phyloP scores from a whole-genome alignment of 2,888 invertebrate genomes.

The Drosophila hawaiiensis region DNA sequence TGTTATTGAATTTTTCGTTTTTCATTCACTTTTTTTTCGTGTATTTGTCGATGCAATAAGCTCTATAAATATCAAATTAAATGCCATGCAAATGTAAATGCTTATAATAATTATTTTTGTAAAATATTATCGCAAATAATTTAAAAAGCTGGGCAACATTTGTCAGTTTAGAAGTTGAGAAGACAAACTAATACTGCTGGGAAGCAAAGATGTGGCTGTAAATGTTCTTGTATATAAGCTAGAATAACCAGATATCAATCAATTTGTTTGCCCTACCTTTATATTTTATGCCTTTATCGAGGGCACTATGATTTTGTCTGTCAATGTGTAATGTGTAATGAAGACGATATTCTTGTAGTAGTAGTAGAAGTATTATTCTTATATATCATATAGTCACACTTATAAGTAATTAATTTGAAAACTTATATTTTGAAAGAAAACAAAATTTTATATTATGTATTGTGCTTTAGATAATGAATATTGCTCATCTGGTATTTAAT shows the following conservation, averaged over 20 bases:
- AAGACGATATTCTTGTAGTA: neutral
- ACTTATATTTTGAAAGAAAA: neutral
- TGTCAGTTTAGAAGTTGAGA: neutral
- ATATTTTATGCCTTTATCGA: neutral
- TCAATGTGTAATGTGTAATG: neutral
- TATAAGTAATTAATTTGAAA: neutral
- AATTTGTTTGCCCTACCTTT: neutral
- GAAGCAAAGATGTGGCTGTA: neutral
- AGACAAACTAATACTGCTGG: neutral
- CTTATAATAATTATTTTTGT: conserved; percentile 40
- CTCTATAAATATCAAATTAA: conserved; percentile 78
- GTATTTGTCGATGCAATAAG: conserved; percentile 74
- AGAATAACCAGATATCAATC: neutral
- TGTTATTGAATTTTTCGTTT: conserved; percentile 57
- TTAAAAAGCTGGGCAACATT: conserved; percentile 6
- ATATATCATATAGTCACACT: neutral
- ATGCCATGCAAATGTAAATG: conserved; percentile 53
- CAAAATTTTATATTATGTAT: neutral
- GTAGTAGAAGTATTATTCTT: neutral
- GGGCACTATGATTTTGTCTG: neutral
- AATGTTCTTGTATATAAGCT: neutral
- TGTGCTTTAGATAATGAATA: neutral
- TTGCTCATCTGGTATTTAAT: conserved; percentile 1
- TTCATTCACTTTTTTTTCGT: conserved; percentile 56
- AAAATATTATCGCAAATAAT: conserved; percentile 27